phyloP scores from a whole-genome alignment of 2,888 invertebrate species.

The Sepiola atlantica region DNA sequence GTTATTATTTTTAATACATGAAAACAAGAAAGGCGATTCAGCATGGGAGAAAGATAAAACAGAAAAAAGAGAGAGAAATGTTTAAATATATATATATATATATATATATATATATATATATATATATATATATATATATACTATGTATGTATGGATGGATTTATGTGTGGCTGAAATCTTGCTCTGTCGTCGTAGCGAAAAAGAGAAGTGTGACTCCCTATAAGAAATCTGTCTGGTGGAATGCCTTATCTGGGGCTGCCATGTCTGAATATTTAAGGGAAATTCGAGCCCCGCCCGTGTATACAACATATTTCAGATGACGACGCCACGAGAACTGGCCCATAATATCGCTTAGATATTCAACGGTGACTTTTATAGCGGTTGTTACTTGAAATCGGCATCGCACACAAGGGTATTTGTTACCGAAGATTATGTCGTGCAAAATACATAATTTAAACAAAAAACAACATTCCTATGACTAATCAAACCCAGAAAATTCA shows the following conservation, averaged over 20 bases:
- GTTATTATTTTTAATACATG: no score
- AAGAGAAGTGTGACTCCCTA: background rate
- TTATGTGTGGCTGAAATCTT: background rate
- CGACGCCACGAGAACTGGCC: background rate
- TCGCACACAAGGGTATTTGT: background rate
- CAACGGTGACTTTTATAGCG: background rate
- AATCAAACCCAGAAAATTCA: no score
- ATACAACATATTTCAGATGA: background rate
- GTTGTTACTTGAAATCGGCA: background rate
- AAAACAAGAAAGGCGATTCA: no score
- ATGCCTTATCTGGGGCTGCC: background rate
- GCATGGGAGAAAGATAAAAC: no score
- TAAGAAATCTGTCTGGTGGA: background rate
- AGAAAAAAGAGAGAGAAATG: no score
- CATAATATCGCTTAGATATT: background rate
- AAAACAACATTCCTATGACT: background rate
- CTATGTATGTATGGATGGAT: no score
- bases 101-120: no score
- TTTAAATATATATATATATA: no score
- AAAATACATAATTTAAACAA: background rate
- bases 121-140: no score
- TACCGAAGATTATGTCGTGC: background rate
- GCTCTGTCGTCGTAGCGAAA: background rate
- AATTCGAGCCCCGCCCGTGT: background rate
- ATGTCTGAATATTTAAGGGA: slow-evolving; percentile 5